phyloP scores from a whole-genome alignment of 2,797 vertebrate species.

The Amblyraja radiata region DNA sequence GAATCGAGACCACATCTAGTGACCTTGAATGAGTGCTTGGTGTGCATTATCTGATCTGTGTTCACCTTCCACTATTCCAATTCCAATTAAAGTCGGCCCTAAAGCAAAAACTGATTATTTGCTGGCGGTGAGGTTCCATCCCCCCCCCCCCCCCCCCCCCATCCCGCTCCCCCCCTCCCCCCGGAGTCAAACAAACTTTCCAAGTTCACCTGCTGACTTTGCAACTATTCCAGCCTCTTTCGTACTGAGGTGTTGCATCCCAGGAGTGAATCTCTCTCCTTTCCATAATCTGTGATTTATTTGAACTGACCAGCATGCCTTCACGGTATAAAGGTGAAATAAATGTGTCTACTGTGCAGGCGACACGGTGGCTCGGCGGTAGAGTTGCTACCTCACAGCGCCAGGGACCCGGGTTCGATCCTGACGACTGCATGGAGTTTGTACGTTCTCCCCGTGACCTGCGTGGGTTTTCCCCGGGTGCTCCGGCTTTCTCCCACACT shows the following conservation, averaged over 20 bases:
- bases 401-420: too few species aligned
- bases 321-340: background rate
- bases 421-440: too few species aligned
- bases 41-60: background rate
- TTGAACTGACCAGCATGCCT: background rate
- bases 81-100: background rate
- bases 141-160: too few species aligned
- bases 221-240: background rate
- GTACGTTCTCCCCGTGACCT: too few species aligned
- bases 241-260: background rate
- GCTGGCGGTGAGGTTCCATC: background rate
- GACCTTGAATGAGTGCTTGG: constrained; percentile 3
- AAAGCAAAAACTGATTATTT: background rate
- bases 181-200: background rate
- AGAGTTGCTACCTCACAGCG: too few species aligned
- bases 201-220: background rate
- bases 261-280: background rate
- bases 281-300: background rate
- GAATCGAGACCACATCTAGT: constrained; percentile 24
- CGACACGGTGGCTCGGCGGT: too few species aligned
- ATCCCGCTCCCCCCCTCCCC: background rate
- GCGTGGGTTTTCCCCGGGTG: too few species aligned
- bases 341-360: background rate
- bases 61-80: background rate
- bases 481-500: too few species aligned